Base-by-base conservation (phyloP, 2,113 vertebrate species). In the Pogona vitticeps region DNA sequence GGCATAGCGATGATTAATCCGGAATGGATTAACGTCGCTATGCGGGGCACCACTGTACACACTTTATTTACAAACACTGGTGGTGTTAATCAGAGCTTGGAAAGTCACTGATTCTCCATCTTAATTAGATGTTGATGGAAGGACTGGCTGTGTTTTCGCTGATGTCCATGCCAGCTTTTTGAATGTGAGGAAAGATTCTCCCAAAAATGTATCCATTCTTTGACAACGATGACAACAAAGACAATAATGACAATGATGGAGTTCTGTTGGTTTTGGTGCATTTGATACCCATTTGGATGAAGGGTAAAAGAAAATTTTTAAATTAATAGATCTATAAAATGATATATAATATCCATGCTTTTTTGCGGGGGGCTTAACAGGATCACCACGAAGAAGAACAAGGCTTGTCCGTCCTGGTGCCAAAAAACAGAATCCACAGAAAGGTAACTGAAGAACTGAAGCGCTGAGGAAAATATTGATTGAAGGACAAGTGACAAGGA, bases 371-470 rank as follows among this genome's bases (percentile, higher is more conserved):
- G 5, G 10, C 10, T 12, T 61, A 97, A 94, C 94, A 56, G 93
- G 92, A 85, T 6, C 86, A 88, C 65, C 93, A 91, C 94, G 95
- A 90, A 95, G 96, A 52, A 94, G 94, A 84, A 95, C 96, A 85
- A 95, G 95, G 72, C 92, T 96, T 91, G 94, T 86, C 81, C 70
- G 3, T 80, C 78, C 89, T 81, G 95, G 87, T 91, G 59, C 56
- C 40, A 76, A 42, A 88, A n/a, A 67, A 52, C 0, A 86, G 78
- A 90, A 42, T 89, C 76, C 65, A 83, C 80, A 86, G 28, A 90
- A 90, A 56, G 86, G 52, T 52, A 91, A 91, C 58, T 70, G 76
- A 86, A 80, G 46, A 83, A 56, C 7, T 21, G 36, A 82, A 70
- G 23, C 84, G 91, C 72, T 75, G 38, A 90, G 33, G 83, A 9